Base-by-base conservation (phyloP, 2,113 vertebrate genomes). In the Antechinus stuartii region DNA sequence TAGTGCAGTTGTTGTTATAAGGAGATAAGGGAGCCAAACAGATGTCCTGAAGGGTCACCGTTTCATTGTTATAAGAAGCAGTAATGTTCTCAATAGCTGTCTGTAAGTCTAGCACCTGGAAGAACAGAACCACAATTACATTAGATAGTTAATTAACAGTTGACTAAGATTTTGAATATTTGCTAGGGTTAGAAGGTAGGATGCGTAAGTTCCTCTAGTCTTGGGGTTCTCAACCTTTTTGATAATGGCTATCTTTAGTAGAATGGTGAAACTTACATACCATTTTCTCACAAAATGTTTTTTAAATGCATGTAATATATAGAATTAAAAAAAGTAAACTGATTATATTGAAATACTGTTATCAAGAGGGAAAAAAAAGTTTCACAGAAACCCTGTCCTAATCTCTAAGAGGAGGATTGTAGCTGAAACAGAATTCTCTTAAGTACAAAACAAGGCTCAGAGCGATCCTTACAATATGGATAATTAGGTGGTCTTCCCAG, bases 1-100 rank as follows among this genome's bases (percentile, higher is more conserved):
- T 99, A 98, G 99, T 99, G 97, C 99, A 99, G 98, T 99, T 99
- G 96, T 98, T 97, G 96, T 99, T 99, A 98, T 99, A 99, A 0
- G 99, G 99, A 49, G 99, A 98, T 96, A 99, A 98, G 1, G 99
- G 99, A 94, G 99, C 98, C 98, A 99, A 16, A 94, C 99, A 99
- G 96, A 99, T 98, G 96, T 99, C 99, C 68, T 99, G 98, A 91
- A 99, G 98, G 4, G 96, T 99, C 93, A 99, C 98, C 0, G 97
- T 99, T 96, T 99, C 96, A 0, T 99, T 99, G 47, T 99, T 97
- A 30, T 99, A 99, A 55, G 96, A 97, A 1, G 99, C 99, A 35
- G 98, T 98, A 46, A 99, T 96, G 89, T 97, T 98, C 98, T 99
- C 99, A 5, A 99, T 99, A 92, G 97, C 98, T 46, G 98, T 98